A percentile compares a stretch with the other conserved stretches of the same genome.
Conservation (phyloP, 1,140 invertebrate species). For the Carposina sasakii region DNA sequence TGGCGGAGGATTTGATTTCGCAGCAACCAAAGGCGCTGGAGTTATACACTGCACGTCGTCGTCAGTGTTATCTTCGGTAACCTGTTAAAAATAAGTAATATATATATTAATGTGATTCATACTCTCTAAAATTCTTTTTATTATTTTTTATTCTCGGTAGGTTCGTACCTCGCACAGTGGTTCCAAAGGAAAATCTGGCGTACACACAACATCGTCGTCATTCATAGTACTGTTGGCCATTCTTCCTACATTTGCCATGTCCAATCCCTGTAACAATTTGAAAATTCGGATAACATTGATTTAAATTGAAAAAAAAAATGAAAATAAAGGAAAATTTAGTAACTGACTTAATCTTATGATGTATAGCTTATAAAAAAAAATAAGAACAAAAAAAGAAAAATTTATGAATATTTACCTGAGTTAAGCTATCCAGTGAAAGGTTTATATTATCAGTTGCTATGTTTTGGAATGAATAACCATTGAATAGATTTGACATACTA, state of each 20-base stretch:
- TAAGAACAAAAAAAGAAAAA: conserved; percentile 4
- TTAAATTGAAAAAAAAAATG: too few relatives aligned
- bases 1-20: conserved; percentile 11
- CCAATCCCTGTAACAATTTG: conserved; percentile 58
- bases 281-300: too few relatives aligned
- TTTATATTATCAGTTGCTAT: conserved; percentile 64
- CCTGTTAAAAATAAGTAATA: too few relatives aligned
- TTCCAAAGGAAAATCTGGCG: conserved; percentile 65
- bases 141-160: not conserved
- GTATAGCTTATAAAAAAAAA: too few relatives aligned
- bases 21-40: conserved; percentile 23
- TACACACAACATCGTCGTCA: conserved; percentile 66
- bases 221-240: conserved; percentile 20
- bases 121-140: too few relatives aligned
- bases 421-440: conserved; percentile 64
- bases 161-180: conserved; percentile 57
- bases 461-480: too few relatives aligned
- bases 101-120: too few relatives aligned
- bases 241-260: conserved; percentile 48
- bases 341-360: too few relatives aligned
- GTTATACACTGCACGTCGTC: conserved; percentile 69
- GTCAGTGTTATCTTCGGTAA: conserved; percentile 53
- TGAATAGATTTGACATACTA: conserved; percentile 27
- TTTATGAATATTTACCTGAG: conserved; percentile 51
- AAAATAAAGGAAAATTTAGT: too few relatives aligned